A percentile compares a stretch with the other conserved stretches of the same genome.
Evolutionary conservation across 2,888 invertebrate species (phyloP).

Genomic region (Tiphia femorata): DNA sequence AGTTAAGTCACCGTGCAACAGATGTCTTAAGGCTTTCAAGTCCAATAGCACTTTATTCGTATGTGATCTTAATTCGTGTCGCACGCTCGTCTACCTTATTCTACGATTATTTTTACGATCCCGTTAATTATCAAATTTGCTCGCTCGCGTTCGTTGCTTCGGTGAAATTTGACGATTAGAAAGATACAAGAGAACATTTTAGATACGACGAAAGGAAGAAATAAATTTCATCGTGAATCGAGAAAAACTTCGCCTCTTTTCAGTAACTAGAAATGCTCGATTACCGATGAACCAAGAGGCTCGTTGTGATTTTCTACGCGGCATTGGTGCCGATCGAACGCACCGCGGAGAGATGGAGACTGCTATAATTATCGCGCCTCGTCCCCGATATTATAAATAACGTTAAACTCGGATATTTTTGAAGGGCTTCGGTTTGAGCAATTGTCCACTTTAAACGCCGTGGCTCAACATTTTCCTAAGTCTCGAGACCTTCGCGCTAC

Average conservation of each 20-base stretch:
- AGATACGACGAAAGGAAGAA: too few relatives aligned
- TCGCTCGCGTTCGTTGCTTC: too few relatives aligned
- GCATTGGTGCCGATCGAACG: constrained; percentile 44
- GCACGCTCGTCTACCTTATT: too few relatives aligned
- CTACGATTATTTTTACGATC: too few relatives aligned
- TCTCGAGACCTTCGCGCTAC: too few relatives aligned
- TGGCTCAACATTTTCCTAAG: too few relatives aligned
- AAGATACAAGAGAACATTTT: too few relatives aligned
- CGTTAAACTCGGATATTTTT: constrained; percentile 52
- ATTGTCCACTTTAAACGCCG: constrained; percentile 44
- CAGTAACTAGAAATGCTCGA: constrained; percentile 28
- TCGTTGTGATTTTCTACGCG: constrained; percentile 17
- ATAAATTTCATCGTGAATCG: background rate
- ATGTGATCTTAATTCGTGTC: too few relatives aligned
- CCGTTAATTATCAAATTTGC: too few relatives aligned
- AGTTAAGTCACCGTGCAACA: constrained; percentile 16
- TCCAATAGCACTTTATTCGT: too few relatives aligned
- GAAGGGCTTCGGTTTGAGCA: constrained; percentile 48
- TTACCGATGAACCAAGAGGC: constrained; percentile 23
- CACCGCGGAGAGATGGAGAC: constrained; percentile 34
- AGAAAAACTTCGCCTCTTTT: background rate
- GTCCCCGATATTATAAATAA: constrained; percentile 62
- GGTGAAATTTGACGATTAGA: too few relatives aligned
- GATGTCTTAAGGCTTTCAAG: too few relatives aligned
- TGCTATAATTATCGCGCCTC: constrained; percentile 45